These are phyloP conservation scores for Spatula versicolor DNA, from an alignment of 2,797 vertebrate species.

Conservation along the genomic window DNA sequence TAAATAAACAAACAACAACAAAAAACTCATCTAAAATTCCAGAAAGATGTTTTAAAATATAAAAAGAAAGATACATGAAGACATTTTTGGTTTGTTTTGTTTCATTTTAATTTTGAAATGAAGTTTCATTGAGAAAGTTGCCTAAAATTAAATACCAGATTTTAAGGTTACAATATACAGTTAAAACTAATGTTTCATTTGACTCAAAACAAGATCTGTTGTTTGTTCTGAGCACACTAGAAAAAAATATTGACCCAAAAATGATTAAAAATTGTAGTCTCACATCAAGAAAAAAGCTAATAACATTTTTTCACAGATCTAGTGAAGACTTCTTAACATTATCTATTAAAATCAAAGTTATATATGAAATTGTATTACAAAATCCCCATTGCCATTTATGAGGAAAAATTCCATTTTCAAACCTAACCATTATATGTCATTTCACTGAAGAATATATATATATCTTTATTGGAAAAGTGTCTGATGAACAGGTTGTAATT, in stretches of 20 bases:
- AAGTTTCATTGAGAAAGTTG: not conserved
- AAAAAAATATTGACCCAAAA: constrained; percentile 33
- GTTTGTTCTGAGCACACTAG: constrained; percentile 41
- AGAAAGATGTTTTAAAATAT: not conserved
- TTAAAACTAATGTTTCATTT: constrained; percentile 32
- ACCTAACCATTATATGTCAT: not conserved
- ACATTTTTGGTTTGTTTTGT: not conserved
- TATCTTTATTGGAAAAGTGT: not conserved
- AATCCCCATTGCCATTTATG: not conserved
- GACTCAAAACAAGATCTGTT: constrained; percentile 45
- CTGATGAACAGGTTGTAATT: constrained; percentile 10
- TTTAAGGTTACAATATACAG: constrained; percentile 9
- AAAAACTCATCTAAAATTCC: not conserved
- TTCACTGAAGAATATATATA: not conserved
- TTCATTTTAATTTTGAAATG: not conserved
- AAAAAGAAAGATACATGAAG: not conserved
- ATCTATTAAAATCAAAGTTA: not conserved
- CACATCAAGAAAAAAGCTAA: not conserved
- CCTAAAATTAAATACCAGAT: not conserved
- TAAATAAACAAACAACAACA: too few species aligned
- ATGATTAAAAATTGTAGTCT: constrained; percentile 16
- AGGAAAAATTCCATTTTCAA: not conserved
- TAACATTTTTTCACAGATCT: not conserved
- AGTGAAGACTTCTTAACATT: not conserved
- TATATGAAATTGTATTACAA: not conserved